Evolutionary conservation across 30 jellyfish, hydroid and myxozoan genomes (phyloP), one percentile per base, ranked within the genome.

Genomic region (Aurelia coerulea): DNA sequence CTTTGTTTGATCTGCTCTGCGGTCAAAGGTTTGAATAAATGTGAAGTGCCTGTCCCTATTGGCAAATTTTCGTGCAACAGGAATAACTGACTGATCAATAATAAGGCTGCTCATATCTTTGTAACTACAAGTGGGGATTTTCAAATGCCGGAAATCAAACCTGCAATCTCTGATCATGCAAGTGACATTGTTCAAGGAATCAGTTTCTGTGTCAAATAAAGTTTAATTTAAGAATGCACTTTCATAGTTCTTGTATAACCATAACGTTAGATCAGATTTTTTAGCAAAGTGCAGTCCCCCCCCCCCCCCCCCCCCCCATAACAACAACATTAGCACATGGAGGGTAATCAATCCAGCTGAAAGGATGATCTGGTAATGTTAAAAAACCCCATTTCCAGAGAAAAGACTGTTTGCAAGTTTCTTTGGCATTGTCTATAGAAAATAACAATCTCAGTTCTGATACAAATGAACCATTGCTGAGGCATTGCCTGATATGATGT

Each of bases 1-100:
- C 50, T 75, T 75, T 46, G 86, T 75, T 32, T 42, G 76, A n/a
- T 75, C 86, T 10, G 86, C 73, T 17, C 86, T 49, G 52, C 77
- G 73, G 51, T 75, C 74, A 75, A 75, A 75, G 18, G 86, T 58
- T 37, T 37, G 49, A 37, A 37, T 37, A 37, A 37, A 37, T 37
- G 49, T 37, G 5, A 37, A 37, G 49, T 37, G 49, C 49, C 49
- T 37, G 49, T 37, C 49, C 49, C 49, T 37, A 37, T 37, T 37
- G 49, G 49, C 49, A 37, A 37, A 37, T 37, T 4, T 37, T 37
- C 49, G 49, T 37, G 49, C 49, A 37, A 37, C 49, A 37, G 49
- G 49, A 37, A 37, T 37, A 18, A 75, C 74, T 51, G 49, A 6
- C 17, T 75, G 49, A 53, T 75, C 76, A 1, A 75, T 52, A 2